phyloP scores from a whole-genome alignment of 92 coral and sea anemone genomes.

The Phenganax subtilis region DNA sequence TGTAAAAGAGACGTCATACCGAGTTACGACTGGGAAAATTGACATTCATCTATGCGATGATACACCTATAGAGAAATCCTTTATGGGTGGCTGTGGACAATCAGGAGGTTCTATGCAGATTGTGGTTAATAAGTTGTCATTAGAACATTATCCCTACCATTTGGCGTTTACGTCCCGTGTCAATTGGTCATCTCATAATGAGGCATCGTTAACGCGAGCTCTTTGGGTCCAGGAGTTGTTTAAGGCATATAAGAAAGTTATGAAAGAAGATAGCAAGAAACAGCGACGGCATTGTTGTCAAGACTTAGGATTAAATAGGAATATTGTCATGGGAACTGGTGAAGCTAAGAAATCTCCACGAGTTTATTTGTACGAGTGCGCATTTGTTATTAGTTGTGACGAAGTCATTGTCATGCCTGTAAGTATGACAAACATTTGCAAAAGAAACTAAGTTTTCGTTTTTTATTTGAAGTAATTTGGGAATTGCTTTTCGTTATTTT shows the following conservation, averaged over 20 bases:
- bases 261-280: slow-evolving; percentile 37
- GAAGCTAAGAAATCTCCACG: slow-evolving; percentile 51
- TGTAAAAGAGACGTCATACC: slow-evolving; percentile 81
- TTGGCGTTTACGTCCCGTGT: slow-evolving; percentile 88
- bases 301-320: slow-evolving; percentile 3
- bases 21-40: slow-evolving; percentile 76
- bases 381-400: slow-evolving; percentile 81
- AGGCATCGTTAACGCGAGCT: slow-evolving; percentile 88
- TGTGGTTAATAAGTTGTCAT: slow-evolving; percentile 69
- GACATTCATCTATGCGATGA: slow-evolving; percentile 92
- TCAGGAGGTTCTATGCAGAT: slow-evolving; percentile 95
- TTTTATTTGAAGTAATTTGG: too few species aligned
- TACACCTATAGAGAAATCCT: slow-evolving; percentile 50
- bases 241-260: slow-evolving; percentile 70
- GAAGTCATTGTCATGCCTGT: slow-evolving; percentile 83
- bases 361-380: slow-evolving; percentile 81
- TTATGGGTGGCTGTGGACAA: slow-evolving; percentile 30
- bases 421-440: background rate
- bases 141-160: slow-evolving; percentile 91
- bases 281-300: background rate
- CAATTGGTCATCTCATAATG: slow-evolving; percentile 89
- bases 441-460: too few species aligned
- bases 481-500: too few species aligned
- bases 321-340: background rate
- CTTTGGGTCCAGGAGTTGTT: slow-evolving; percentile 88